These are phyloP conservation scores for Pseudopleuronectes americanus DNA, from an alignment of 2,797 vertebrate genomes.

Conservation along the genomic window DNA sequence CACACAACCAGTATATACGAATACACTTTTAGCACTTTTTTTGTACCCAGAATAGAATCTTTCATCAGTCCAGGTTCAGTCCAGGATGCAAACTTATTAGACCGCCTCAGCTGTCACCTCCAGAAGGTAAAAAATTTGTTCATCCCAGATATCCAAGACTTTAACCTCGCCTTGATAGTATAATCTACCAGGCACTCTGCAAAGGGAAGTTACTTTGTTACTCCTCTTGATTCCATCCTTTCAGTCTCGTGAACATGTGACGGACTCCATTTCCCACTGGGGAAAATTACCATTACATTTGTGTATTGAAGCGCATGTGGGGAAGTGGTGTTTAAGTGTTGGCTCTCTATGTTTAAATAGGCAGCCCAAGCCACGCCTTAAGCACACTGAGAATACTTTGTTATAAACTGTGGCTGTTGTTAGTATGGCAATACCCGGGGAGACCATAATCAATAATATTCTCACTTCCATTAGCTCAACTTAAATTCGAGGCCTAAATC, in stretches of 20 bases:
- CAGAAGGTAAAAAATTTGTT: neutral
- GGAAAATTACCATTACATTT: too few species aligned
- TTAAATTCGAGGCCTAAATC: slow-evolving; percentile 15
- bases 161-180: neutral
- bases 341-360: too few species aligned
- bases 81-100: neutral
- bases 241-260: slow-evolving; percentile 18
- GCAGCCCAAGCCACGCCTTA: too few species aligned
- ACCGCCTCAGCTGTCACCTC: neutral
- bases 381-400: neutral
- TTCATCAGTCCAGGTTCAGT: too few species aligned
- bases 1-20: too few species aligned
- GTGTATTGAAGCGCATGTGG: too few species aligned
- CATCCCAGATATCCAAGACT: neutral
- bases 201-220: slow-evolving; percentile 11
- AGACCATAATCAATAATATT: slow-evolving; percentile 6
- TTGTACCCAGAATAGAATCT: too few species aligned
- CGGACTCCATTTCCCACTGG: too few species aligned
- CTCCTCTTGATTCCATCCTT: slow-evolving; percentile 20
- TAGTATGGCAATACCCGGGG: neutral
- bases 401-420: neutral
- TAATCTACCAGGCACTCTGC: neutral
- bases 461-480: slow-evolving; percentile 9
- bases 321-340: too few species aligned
- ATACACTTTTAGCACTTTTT: too few species aligned